A percentile compares a stretch with the other conserved stretches of the same genome.
phyloP scores from a whole-genome alignment of 2,113 vertebrate genomes.

The Dipodomys ordii region DNA sequence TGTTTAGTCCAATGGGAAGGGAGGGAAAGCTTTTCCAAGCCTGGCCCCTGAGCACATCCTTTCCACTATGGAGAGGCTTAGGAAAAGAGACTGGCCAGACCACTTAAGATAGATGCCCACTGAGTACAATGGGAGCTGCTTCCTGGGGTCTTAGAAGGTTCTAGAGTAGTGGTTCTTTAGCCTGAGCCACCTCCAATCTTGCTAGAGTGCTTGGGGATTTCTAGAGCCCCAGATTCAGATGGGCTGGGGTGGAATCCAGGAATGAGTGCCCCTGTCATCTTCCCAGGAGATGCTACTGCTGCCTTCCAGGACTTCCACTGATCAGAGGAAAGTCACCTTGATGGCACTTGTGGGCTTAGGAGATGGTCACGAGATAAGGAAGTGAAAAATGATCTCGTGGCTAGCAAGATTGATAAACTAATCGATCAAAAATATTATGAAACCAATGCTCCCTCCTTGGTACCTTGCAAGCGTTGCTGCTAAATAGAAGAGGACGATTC shows the following conservation, averaged over 20 bases:
- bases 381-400: conserved; percentile 2
- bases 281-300: not conserved
- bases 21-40: not conserved
- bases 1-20: conserved; percentile 11
- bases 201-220: not conserved
- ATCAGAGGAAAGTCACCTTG: not conserved
- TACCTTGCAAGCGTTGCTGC: not conserved
- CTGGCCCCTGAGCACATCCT: conserved; percentile 20
- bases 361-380: not conserved
- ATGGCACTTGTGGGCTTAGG: not conserved
- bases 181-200: not conserved
- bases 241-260: not conserved
- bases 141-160: not conserved
- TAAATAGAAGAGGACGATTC: not conserved
- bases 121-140: not conserved
- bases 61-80: not conserved
- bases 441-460: not conserved
- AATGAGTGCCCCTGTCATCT: not conserved
- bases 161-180: not conserved
- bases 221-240: not conserved
- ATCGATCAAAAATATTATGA: not conserved
- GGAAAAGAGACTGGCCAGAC: not conserved
- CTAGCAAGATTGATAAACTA: not conserved
- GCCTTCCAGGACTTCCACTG: not conserved
- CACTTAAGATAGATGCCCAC: not conserved